Evolutionary conservation across 2,113 vertebrate genomes (phyloP), one percentile per base, ranked within the genome.

Genomic region (Pluvialis apricaria): DNA sequence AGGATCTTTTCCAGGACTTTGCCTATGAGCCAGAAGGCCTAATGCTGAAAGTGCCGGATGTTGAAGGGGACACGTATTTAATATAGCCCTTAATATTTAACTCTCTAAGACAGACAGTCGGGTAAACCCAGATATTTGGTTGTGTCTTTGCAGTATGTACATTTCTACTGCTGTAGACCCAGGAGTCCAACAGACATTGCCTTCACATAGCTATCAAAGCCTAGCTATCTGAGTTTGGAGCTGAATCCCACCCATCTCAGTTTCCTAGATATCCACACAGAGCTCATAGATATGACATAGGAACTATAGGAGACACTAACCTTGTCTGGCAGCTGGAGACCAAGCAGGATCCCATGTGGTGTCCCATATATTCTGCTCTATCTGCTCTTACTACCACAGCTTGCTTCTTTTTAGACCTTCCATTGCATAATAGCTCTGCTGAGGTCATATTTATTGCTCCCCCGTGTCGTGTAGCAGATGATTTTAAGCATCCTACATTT

Each of bases 121-220:
- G 11, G 9, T 65, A 21, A 82, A 68, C 16, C 0, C 29, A 47
- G 20, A 1, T 20, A 60, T 31, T 71, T 64, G 22, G 17, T 13
- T 75, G 9, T 15, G 5, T 16, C 65, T 82, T 76, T 82, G 36
- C 20, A 15, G 34, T 40, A 38, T 10, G 6, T 21, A 24, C 0
- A 0, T 85, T 51, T 79, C 9, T 36, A 16, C 8, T 38, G 29
- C 1, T 31, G 20, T 15, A 79, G 21, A 51, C n/a, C 54, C 0
- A 2, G 24, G 29, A 82, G 6, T 60, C 15, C 17, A 29, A 31
- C 8, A 47, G 86, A 13, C 6, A 2, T 5, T 64, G 31, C 5
- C 34, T 65, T 58, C 47, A 44, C 11, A 36, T 28, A 32, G 54
- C 13, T 26, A 15, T 18, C 4, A 13, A 76, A 66, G 5, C 34